These are phyloP conservation scores for Eurytoma adleriae DNA, from an alignment of 2,888 invertebrate species.

Conservation along the genomic window DNA sequence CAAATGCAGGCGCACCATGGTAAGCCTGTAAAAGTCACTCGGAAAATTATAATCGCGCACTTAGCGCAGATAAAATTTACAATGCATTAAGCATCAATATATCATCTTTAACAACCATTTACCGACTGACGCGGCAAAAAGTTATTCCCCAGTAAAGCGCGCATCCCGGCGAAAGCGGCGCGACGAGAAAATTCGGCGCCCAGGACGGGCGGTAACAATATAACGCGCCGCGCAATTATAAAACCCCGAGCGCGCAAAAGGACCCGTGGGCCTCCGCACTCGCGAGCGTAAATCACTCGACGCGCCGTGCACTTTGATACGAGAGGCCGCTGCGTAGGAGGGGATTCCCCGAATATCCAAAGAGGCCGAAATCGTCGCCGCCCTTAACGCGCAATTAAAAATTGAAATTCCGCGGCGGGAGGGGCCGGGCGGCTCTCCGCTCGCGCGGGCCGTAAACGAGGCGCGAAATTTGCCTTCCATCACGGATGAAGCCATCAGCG, in stretches of 20 bases:
- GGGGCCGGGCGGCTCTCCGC: constrained; percentile 7
- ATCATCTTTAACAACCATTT: constrained; percentile 47
- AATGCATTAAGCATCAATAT: constrained; percentile 54
- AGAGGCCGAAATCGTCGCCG: not conserved
- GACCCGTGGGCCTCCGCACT: not conserved
- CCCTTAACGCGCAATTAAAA: constrained; percentile 35
- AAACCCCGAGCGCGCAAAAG: constrained; percentile 18
- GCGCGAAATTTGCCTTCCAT: constrained; percentile 59
- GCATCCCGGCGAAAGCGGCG: not conserved
- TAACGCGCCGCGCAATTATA: constrained; percentile 37
- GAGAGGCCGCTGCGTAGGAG: not conserved
- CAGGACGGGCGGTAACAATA: constrained; percentile 28
- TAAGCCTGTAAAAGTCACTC: constrained; percentile 38
- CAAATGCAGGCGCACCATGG: constrained; percentile 12
- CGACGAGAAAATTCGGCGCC: constrained; percentile 25
- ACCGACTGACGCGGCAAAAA: constrained; percentile 35
- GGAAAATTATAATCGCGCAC: constrained; percentile 43
- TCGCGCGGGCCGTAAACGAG: constrained; percentile 53
- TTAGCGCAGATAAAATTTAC: constrained; percentile 45
- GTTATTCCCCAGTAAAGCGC: constrained; percentile 43
- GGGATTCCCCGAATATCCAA: no score
- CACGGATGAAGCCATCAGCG: constrained; percentile 66
- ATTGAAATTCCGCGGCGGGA: constrained; percentile 27
- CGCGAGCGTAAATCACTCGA: constrained; percentile 22
- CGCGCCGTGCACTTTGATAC: not conserved